Evolutionary conservation across 2,888 invertebrate genomes (phyloP).

Genomic region (Rhimphoctona megacephalus): DNA sequence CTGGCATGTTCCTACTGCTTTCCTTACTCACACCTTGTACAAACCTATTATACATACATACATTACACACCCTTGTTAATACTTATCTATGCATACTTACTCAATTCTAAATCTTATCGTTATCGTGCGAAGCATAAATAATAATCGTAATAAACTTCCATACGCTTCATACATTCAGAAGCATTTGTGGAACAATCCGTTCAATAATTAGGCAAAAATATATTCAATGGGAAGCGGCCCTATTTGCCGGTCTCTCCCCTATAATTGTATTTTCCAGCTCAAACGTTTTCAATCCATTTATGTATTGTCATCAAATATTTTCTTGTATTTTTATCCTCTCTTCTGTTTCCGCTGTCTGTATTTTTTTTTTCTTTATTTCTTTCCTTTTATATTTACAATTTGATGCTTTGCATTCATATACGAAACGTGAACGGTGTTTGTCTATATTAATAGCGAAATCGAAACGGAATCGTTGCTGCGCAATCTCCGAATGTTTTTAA

Average conservation of each 20-base stretch:
- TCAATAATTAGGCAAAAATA: not conserved
- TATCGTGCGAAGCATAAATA: slow-evolving; percentile 46
- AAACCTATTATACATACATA: slow-evolving; percentile 32
- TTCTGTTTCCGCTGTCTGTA: too few species aligned
- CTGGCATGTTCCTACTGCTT: slow-evolving; percentile 61
- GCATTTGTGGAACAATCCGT: not conserved
- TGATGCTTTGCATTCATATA: not conserved
- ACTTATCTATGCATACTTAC: not conserved
- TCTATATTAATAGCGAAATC: not conserved
- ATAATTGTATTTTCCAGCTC: too few species aligned
- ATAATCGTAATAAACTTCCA: slow-evolving; percentile 38
- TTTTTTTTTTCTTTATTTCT: not conserved
- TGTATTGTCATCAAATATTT: too few species aligned
- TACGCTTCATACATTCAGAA: not conserved
- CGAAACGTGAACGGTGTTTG: not conserved
- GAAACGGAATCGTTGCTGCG: slow-evolving; percentile 14
- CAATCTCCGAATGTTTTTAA: slow-evolving; percentile 16
- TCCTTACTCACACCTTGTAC: slow-evolving; percentile 50
- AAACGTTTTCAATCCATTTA: too few species aligned
- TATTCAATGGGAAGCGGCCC: not conserved
- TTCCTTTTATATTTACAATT: not conserved
- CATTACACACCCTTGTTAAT: not conserved
- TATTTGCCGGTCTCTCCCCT: too few species aligned
- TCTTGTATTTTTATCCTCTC: too few species aligned
- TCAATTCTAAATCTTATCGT: slow-evolving; percentile 53